phyloP scores from a whole-genome alignment of 2,888 invertebrate genomes.

The Junonia oenone region DNA sequence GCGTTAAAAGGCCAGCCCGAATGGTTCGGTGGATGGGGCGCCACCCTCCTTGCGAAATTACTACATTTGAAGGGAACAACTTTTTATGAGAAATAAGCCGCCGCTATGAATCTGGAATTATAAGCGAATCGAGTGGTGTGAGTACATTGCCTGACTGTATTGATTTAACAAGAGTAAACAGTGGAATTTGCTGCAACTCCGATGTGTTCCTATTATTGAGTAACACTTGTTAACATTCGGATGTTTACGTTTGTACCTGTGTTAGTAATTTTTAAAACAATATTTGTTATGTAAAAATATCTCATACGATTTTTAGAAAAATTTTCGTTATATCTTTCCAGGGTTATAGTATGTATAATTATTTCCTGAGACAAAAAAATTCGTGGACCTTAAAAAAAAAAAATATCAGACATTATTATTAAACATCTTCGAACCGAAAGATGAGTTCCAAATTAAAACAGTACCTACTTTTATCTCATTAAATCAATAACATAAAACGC shows the following conservation, averaged over 20 bases:
- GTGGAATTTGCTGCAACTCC: slow-evolving; percentile 14
- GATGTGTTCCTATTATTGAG: slow-evolving; percentile 12
- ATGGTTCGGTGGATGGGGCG: slow-evolving; percentile 49
- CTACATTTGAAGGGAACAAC: slow-evolving; percentile 78
- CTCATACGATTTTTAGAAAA: not conserved
- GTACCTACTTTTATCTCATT: slow-evolving; percentile 5
- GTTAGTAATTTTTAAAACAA: not conserved
- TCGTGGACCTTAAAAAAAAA: slow-evolving; percentile 34
- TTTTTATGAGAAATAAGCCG: slow-evolving; percentile 78
- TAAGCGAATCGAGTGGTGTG: slow-evolving; percentile 57
- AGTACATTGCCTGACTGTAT: slow-evolving; percentile 35
- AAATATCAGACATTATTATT: slow-evolving; percentile 27
- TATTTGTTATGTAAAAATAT: not conserved
- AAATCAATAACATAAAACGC: too few species aligned
- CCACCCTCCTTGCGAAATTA: slow-evolving; percentile 71
- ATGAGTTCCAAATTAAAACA: slow-evolving; percentile 16
- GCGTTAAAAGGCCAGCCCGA: slow-evolving; percentile 76
- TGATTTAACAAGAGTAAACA: slow-evolving; percentile 21
- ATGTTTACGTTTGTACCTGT: not conserved
- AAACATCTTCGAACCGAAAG: slow-evolving; percentile 17
- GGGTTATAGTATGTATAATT: not conserved
- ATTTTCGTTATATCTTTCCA: not conserved
- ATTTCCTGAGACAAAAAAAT: slow-evolving; percentile 16
- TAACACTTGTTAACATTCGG: slow-evolving; percentile 7
- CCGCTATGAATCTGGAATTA: slow-evolving; percentile 76